Evolutionary conservation across 2,113 vertebrate genomes (phyloP).

Genomic region (Pao palembangensis): DNA sequence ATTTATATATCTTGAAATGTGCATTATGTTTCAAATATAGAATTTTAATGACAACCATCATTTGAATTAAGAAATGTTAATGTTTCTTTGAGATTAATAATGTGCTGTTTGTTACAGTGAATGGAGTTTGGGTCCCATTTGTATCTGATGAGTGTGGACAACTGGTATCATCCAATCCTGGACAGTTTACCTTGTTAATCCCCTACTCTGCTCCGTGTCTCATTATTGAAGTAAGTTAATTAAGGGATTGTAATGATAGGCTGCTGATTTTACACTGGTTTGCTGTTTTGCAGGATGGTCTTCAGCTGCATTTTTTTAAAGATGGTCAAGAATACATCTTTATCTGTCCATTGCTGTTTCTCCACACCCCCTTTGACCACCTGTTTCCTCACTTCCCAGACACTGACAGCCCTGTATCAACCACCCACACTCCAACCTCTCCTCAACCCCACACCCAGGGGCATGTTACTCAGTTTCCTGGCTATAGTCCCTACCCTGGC

Average conservation of each 20-base stretch:
- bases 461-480: constrained; percentile 9
- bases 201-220: constrained; percentile 53
- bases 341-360: constrained; percentile 51
- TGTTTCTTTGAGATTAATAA: not conserved
- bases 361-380: constrained; percentile 11
- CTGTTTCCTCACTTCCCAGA: constrained; percentile 14
- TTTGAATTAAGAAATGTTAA: no score
- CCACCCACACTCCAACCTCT: not conserved
- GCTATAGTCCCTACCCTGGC: constrained; percentile 12
- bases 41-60: no score
- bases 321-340: constrained; percentile 50
- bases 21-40: no score
- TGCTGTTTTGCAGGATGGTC: constrained; percentile 49
- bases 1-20: no score
- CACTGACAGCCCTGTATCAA: not conserved
- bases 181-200: constrained; percentile 47
- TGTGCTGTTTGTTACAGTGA: constrained; percentile 47
- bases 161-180: constrained; percentile 29
- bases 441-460: constrained; percentile 9
- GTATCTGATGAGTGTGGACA: constrained; percentile 61
- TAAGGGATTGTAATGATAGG: not conserved
- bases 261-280: not conserved
- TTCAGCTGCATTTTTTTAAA: constrained; percentile 40
- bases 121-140: constrained; percentile 53
- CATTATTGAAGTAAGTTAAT: constrained; percentile 51